Evolutionary conservation across 64 coral and sea anemone species (phyloP).

Genomic region (Montipora cactus): DNA sequence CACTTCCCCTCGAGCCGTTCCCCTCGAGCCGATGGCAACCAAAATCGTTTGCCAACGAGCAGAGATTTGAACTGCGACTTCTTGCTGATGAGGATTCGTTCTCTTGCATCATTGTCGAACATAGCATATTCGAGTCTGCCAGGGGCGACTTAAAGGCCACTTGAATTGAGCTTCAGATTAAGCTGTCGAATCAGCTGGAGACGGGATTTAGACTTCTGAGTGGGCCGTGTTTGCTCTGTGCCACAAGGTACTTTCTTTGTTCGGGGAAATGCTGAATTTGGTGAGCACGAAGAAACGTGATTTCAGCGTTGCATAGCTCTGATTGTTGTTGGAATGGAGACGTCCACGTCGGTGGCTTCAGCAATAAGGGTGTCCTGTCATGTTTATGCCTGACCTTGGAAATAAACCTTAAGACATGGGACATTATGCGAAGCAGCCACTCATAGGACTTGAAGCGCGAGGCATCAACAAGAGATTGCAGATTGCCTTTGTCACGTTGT

Average conservation of each 20-base stretch:
- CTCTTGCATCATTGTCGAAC: conserved; percentile 6
- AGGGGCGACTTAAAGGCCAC: conserved; percentile 15
- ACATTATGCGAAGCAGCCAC: no score
- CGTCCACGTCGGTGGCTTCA: no score
- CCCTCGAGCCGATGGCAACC: conserved; percentile 30
- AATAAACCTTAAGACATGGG: no score
- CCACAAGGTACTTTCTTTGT: background rate
- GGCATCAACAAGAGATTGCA: no score
- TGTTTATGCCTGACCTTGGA: no score
- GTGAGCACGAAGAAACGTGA: background rate
- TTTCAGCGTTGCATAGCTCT: background rate
- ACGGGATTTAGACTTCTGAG: background rate
- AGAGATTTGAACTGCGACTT: conserved; percentile 40
- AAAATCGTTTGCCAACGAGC: conserved; percentile 32
- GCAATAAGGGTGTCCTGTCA: no score
- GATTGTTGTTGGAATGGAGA: background rate
- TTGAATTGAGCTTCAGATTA: conserved; percentile 27
- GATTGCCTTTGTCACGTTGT: no score
- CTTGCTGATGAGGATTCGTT: conserved; percentile 38
- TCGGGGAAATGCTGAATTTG: background rate
- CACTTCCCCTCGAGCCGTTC: conserved; percentile 7
- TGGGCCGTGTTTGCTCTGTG: background rate
- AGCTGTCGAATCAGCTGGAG: conserved; percentile 27
- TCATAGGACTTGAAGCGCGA: no score
- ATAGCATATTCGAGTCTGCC: conserved; percentile 23